Evolutionary conservation across 2,113 vertebrate species (phyloP).

Genomic region (Merops nubicus): DNA sequence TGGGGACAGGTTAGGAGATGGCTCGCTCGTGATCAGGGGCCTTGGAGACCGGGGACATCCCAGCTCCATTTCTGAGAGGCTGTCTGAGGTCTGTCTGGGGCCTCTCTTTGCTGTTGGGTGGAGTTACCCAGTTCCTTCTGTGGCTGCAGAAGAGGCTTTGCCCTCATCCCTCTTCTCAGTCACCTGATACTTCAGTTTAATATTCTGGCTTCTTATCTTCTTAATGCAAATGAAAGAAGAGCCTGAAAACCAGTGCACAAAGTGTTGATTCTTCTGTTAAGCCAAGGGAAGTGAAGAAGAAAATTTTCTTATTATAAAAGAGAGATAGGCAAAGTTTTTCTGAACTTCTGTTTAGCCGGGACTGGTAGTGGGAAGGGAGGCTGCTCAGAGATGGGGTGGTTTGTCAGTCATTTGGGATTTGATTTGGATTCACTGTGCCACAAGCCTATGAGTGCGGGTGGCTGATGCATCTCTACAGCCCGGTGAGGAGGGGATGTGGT

Average conservation of each 20-base stretch:
- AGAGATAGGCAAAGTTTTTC: not conserved
- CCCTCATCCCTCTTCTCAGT: not conserved
- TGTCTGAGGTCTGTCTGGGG: not conserved
- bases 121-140: not conserved
- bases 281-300: not conserved
- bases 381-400: not conserved
- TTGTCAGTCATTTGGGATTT: not conserved
- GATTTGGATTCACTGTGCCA: not conserved
- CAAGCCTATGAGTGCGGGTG: accelerated
- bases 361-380: not conserved
- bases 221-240: not conserved
- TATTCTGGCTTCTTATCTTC: not conserved
- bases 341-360: not conserved
- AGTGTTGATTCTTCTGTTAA: not conserved
- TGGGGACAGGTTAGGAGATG: accelerated
- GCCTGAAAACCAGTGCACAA: not conserved
- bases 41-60: no score
- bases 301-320: not conserved
- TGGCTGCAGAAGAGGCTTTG: not conserved
- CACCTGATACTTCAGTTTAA: not conserved
- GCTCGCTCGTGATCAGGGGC: no score
- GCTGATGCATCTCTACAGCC: not conserved
- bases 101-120: not conserved
- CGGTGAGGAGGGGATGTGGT: not conserved
- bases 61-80: not conserved